phyloP scores from a whole-genome alignment of 2,797 vertebrate species.

The Coendou prehensilis region DNA sequence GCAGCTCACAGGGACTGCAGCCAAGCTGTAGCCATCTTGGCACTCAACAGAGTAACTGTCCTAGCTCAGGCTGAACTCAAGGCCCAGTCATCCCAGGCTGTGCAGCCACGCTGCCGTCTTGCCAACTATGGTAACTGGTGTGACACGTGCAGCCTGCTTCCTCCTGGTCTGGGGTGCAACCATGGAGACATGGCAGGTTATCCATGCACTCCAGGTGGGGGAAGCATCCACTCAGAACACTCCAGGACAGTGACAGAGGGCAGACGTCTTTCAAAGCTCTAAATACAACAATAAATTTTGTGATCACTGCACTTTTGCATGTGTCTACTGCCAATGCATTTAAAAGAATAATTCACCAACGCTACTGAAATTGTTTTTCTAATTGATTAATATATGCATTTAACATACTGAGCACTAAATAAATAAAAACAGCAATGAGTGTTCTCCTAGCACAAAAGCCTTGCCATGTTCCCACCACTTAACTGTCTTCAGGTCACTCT shows the following conservation, averaged over 20 bases:
- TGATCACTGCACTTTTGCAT: background rate
- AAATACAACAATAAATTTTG: background rate
- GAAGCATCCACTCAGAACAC: background rate
- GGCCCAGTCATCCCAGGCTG: background rate
- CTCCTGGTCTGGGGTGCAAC: background rate
- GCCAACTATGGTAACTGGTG: background rate
- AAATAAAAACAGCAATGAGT: background rate
- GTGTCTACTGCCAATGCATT: background rate
- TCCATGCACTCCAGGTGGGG: background rate
- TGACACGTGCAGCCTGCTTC: background rate
- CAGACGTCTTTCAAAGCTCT: background rate
- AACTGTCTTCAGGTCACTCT: background rate
- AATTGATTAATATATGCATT: background rate
- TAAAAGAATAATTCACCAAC: constrained; percentile 15
- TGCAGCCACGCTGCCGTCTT: background rate
- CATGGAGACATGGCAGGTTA: background rate
- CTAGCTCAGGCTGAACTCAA: background rate
- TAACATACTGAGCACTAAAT: background rate
- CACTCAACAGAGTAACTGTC: background rate
- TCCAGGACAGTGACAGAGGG: too few species aligned
- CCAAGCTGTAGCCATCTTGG: too few species aligned
- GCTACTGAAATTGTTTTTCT: background rate
- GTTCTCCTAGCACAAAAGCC: background rate
- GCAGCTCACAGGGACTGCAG: background rate
- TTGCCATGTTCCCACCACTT: background rate